Percentiles rank a stretch among this genome's conserved stretches.
phyloP scores from a whole-genome alignment of 2,113 vertebrate species.

The Triplophysa siluroides region DNA sequence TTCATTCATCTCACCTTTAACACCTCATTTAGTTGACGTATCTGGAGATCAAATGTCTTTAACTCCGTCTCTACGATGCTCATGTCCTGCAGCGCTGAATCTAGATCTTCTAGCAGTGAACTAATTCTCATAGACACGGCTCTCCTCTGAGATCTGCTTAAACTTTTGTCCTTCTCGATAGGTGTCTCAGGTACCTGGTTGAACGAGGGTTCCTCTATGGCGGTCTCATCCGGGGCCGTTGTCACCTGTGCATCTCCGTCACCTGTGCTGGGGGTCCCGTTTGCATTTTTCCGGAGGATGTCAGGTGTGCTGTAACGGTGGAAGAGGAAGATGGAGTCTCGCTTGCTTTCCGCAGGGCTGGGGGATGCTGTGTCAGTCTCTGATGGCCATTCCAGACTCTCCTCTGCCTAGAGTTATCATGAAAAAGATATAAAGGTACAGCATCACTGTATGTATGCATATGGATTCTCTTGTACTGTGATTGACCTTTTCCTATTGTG shows the following conservation, averaged over 20 bases:
- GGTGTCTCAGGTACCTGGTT: conserved; percentile 27
- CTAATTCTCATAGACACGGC: conserved; percentile 63
- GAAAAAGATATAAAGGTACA: not conserved
- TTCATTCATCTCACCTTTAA: conserved; percentile 76
- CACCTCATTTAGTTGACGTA: conserved; percentile 76
- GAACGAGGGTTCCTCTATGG: not conserved
- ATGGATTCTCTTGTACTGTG: no score
- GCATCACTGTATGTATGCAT: no score
- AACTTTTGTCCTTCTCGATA: conserved; percentile 16
- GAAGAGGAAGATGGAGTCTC: conserved; percentile 48
- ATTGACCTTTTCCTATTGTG: no score
- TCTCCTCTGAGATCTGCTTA: conserved; percentile 41
- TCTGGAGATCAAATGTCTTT: conserved; percentile 74
- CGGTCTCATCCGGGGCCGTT: not conserved
- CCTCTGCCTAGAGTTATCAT: conserved; percentile 54
- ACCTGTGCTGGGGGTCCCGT: conserved; percentile 29
- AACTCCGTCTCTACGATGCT: conserved; percentile 62
- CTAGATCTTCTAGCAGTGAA: conserved; percentile 73
- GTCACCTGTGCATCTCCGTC: conserved; percentile 36
- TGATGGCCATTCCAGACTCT: conserved; percentile 52
- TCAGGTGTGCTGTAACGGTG: conserved; percentile 73
- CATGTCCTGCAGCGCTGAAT: conserved; percentile 62
- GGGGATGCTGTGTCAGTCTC: conserved; percentile 30
- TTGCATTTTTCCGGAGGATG: conserved; percentile 77
- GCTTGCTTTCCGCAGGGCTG: conserved; percentile 61